Evolutionary conservation across 2,888 invertebrate species (phyloP).

Genomic region (Drosophila lutescens): DNA sequence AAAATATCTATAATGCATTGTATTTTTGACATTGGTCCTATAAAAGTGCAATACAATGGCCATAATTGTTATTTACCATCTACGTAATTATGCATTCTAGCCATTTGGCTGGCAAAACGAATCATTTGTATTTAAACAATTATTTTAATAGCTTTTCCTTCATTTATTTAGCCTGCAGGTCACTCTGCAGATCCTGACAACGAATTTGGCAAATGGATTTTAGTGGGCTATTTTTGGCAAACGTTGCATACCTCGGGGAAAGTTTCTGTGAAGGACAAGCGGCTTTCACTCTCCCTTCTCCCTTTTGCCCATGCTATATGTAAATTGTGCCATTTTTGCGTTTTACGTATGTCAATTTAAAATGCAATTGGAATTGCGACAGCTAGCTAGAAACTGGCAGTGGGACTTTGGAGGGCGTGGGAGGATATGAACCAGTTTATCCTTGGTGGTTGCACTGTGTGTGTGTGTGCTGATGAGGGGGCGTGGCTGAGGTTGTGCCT

Average conservation of each 20-base stretch:
- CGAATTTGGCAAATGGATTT: conserved; percentile 71
- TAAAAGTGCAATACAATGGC: not conserved
- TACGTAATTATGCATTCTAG: not conserved
- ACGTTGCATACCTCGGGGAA: conserved; percentile 48
- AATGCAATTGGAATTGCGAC: conserved; percentile 67
- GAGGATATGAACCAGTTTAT: conserved; percentile 22
- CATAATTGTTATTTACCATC: not conserved
- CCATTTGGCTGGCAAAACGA: not conserved
- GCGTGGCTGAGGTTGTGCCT: conserved; percentile 12
- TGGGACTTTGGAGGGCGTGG: conserved; percentile 12
- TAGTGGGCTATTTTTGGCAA: conserved; percentile 55
- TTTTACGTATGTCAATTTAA: conserved; percentile 61
- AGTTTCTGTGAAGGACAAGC: conserved; percentile 28
- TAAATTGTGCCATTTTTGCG: conserved; percentile 37
- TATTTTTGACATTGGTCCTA: not conserved
- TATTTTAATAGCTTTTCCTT: conserved; percentile 19
- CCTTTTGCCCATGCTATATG: conserved; percentile 4
- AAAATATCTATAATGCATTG: no score
- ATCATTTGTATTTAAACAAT: not conserved
- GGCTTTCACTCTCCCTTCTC: not conserved
- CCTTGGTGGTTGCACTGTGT: conserved; percentile 16
- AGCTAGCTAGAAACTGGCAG: conserved; percentile 41
- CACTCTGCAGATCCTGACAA: conserved; percentile 32
- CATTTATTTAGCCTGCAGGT: conserved; percentile 1
- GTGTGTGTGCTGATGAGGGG: conserved; percentile 5